phyloP scores from a whole-genome alignment of 2,888 invertebrate species.

The Alitta virens region DNA sequence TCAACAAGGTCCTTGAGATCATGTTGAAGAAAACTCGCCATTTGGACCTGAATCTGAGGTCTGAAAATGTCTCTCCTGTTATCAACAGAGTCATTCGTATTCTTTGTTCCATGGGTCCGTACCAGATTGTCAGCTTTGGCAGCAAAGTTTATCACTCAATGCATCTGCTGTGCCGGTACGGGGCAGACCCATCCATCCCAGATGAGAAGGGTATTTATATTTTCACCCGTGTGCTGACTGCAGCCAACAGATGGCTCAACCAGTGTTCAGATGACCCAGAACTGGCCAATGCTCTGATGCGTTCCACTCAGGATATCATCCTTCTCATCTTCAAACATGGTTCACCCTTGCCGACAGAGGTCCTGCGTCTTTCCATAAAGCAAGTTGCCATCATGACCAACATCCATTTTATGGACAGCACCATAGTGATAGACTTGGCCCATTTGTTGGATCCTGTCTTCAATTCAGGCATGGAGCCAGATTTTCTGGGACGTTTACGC shows the following conservation, averaged over 20 bases:
- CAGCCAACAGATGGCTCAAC: conserved; percentile 3
- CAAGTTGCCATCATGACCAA: conserved; percentile 15
- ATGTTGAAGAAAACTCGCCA: neutral
- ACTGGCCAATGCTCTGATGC: neutral
- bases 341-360: neutral
- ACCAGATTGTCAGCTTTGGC: neutral
- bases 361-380: conserved; percentile 6
- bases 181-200: neutral
- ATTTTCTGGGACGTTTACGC: neutral
- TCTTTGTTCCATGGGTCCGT: conserved; percentile 1
- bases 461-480: conserved; percentile 6
- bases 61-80: neutral
- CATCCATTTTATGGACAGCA: conserved; percentile 1
- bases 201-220: conserved; percentile 15
- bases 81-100: conserved; percentile 1
- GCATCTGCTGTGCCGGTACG: neutral
- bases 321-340: neutral
- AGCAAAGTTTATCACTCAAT: neutral
- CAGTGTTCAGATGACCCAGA: neutral
- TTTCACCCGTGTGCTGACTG: conserved; percentile 7
- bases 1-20: conserved; percentile 3
- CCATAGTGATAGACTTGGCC: neutral
- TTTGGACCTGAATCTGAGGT: neutral
- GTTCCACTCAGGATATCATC: neutral
- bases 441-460: conserved; percentile 1